Evolutionary conservation across 37 sponge, comb jelly and placozoan genomes (phyloP), one percentile per base, ranked within the genome.

Genomic region (Halichondria panicea): DNA sequence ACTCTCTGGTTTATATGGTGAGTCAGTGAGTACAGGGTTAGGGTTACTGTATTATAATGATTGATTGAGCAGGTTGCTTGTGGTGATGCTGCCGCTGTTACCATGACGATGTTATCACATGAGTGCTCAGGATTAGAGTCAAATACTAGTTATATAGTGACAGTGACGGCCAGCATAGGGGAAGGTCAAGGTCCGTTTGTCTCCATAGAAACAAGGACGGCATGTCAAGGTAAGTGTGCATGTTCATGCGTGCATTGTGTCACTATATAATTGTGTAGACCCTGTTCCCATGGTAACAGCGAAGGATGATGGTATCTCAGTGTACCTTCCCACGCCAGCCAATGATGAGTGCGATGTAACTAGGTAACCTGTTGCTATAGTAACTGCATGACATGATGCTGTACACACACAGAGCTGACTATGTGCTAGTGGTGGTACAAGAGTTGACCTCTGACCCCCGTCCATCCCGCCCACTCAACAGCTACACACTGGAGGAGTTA

Each of bases 391-490:
- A n/a, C n/a, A n/a, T n/a, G n/a, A n/a, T n/a, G n/a, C n/a, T n/a
- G n/a, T n/a, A n/a, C n/a, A n/a, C n/a, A n/a, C n/a, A n/a, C 43
- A 74, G 74, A 27, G 8, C 31, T n/a, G 19, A 12, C n/a, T 66
- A 43, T 64, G 46, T 72, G 25, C 58, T 85, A 44, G 79, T 85
- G 3, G 66, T 78, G 38, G 79, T 85, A 15, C 79, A 69, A 53
- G 58, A 60, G 58, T 21, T 84, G 77, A 45, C 2, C 32, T 25
- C 27, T 67, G 68, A 67, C 44, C 39, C 72, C 55, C 60, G 43
- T 21, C 24, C n/a, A n/a, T n/a, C 3, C 18, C 19, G 15, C 13
- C 21, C 53, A 1, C 70, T 70, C 52, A 43, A 74, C 0, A 37
- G 13, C 31, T 84, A 84, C 64, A 53, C 71, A n/a, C 2, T 84